These are phyloP conservation scores for Lepidostoma basale DNA, from an alignment of 1,140 invertebrate species.

Conservation along the genomic window DNA sequence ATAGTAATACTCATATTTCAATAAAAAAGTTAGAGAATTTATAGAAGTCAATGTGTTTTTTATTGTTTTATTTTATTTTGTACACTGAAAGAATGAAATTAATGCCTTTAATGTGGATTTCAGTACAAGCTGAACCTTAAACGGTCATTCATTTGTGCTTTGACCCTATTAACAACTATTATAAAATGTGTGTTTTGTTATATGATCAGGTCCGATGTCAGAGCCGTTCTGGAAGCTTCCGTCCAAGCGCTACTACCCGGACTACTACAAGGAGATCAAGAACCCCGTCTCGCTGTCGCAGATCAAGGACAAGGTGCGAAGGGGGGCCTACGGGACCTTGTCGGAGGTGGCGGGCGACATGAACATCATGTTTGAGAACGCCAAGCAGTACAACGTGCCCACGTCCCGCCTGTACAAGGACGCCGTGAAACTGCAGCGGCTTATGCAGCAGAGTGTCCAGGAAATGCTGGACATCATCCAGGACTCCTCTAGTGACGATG, in stretches of 20 bases:
- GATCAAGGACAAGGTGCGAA: slow-evolving; percentile 90
- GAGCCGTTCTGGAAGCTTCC: slow-evolving; percentile 94
- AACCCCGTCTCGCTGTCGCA: slow-evolving; percentile 93
- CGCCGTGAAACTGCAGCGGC: slow-evolving; percentile 62
- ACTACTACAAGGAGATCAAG: slow-evolving; percentile 98
- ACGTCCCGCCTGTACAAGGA: slow-evolving; percentile 87
- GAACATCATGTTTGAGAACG: slow-evolving; percentile 98
- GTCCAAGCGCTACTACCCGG: slow-evolving; percentile 87
- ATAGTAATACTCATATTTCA: no score
- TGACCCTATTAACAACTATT: background rate
- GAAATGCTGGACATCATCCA: slow-evolving; percentile 81
- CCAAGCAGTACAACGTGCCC: slow-evolving; percentile 91
- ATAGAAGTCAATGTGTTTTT: no score
- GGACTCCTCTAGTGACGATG: slow-evolving; percentile 66
- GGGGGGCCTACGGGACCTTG: slow-evolving; percentile 83
- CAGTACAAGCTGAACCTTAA: no score
- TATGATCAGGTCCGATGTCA: slow-evolving; percentile 75
- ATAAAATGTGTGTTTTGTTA: no score
- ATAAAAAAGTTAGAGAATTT: no score
- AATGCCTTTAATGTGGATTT: no score
- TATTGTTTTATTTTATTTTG: no score
- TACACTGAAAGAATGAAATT: no score
- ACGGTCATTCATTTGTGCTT: no score
- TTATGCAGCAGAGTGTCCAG: slow-evolving; percentile 85
- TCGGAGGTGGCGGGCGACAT: slow-evolving; percentile 92